Evolutionary conservation across 2,797 vertebrate species (phyloP), one percentile per base, ranked within the genome.

Genomic region (Peromyscus attwateri): DNA sequence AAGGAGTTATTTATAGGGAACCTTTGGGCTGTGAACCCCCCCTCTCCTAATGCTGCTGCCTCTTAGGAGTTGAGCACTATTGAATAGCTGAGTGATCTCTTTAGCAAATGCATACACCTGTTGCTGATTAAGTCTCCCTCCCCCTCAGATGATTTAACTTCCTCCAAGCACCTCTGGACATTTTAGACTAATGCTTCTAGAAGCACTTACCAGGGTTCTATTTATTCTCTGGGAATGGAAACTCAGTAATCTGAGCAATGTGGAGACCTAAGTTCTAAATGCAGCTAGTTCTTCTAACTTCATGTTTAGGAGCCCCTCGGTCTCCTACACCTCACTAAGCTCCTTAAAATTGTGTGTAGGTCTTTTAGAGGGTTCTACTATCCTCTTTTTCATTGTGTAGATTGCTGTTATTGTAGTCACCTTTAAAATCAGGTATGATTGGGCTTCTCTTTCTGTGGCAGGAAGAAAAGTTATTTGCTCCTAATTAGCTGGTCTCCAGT

Each of bases 1-100:
- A 96, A 92, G 93, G 92, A 94, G 95, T 97, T 98, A 97, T 97
- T 97, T 98, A 97, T 98, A 97, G 97, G 88, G 92, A 95, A 92
- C 85, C 77, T 71, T 96, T 96, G 70, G 92, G 94, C 91, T 92
- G 60, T 89, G 79, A 62, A 77, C 70, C 91, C 66, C 90, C 93
- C 89, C 40, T 27, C 52, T 92, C 71, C 93, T 97, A 96, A 97
- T 95, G 93, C 81, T 97, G 23, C 6, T 96, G 92, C 80, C 96
- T 94, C 92, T 87, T 92, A 97, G 94, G 97, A 96, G 73, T 17
- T 83, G 96, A 95, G 55, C 40, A 68, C 84, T 95, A n/a, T 91
- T 81, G 97, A 97, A 85, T 79, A 87, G 94, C 7, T 96, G 95
- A 98, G 95, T 93, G 93, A 84, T 96, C 83, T 85, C 77, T 89